phyloP scores from a whole-genome alignment of 1,140 invertebrate genomes.

The Phthorimaea operculella region DNA sequence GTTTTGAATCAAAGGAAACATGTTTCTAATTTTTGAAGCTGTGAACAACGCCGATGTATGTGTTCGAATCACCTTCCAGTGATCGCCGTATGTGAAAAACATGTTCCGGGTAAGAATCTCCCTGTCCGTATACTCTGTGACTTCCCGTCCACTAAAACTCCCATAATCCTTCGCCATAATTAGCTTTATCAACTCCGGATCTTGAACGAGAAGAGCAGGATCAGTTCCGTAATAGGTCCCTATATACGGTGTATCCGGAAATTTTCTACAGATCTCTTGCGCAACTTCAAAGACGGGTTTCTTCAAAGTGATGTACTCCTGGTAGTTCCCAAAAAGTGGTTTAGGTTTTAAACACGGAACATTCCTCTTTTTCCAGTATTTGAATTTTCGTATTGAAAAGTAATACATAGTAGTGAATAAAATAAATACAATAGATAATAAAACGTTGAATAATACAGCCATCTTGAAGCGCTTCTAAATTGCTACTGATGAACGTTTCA shows the following conservation, averaged over 20 bases:
- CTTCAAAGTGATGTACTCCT: constrained; percentile 25
- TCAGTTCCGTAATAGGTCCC: constrained; percentile 65
- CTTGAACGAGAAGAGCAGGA: constrained; percentile 56
- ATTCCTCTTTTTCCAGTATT: constrained; percentile 42
- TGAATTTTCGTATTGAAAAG: neutral
- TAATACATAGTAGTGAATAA: too few relatives aligned
- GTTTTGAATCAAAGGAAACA: constrained; percentile 57
- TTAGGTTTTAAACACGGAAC: constrained; percentile 32
- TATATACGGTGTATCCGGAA: constrained; percentile 14
- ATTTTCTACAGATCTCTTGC: constrained; percentile 9
- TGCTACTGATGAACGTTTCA: too few relatives aligned
- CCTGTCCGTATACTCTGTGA: constrained; percentile 16
- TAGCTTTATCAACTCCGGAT: constrained; percentile 59
- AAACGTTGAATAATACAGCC: too few relatives aligned
- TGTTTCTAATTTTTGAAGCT: constrained; percentile 68
- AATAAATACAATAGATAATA: too few relatives aligned
- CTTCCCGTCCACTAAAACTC: constrained; percentile 52
- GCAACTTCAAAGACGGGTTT: neutral
- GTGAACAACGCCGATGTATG: constrained; percentile 71
- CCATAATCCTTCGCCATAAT: constrained; percentile 64
- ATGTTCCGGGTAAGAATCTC: constrained; percentile 27
- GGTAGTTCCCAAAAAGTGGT: constrained; percentile 41
- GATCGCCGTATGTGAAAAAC: constrained; percentile 39
- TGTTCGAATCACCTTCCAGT: constrained; percentile 68
- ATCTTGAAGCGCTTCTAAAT: too few relatives aligned